A percentile compares a stretch with the other conserved stretches of the same genome.
phyloP scores from a whole-genome alignment of 2,113 vertebrate genomes.

The Microtus ochrogaster region DNA sequence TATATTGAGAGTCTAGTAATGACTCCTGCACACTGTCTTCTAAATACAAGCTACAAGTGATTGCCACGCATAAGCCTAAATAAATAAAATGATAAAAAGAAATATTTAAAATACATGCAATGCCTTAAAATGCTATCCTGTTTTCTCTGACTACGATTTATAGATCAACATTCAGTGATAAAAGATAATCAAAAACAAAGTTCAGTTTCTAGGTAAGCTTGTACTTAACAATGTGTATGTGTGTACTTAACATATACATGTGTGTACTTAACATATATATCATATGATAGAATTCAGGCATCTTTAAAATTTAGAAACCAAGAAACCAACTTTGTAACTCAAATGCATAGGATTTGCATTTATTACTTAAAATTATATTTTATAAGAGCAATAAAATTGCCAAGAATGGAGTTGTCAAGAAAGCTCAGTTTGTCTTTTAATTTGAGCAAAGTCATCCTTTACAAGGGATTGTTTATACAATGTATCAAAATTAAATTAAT shows the following conservation, averaged over 20 bases:
- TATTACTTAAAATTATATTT: not conserved
- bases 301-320: constrained; percentile 14
- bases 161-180: not conserved
- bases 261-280: not conserved
- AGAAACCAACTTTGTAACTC: not conserved
- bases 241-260: not conserved
- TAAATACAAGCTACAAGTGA: not conserved
- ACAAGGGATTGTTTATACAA: not conserved
- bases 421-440: not conserved
- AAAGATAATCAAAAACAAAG: not conserved
- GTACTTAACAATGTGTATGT: not conserved
- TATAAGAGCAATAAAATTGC: not conserved
- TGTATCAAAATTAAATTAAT: constrained; percentile 18
- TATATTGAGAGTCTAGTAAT: not conserved
- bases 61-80: fast-evolving
- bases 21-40: not conserved
- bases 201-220: not conserved
- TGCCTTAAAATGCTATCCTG: not conserved
- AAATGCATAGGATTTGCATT: not conserved
- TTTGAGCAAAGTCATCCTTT: not conserved
- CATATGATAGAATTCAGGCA: not conserved
- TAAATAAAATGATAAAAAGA: not conserved
- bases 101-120: not conserved
- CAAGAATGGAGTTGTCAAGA: not conserved
- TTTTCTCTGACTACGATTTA: not conserved